Percentiles rank a stretch among this genome's conserved stretches.
phyloP scores from a whole-genome alignment of 1,140 invertebrate species.

The Aplysia californica region DNA sequence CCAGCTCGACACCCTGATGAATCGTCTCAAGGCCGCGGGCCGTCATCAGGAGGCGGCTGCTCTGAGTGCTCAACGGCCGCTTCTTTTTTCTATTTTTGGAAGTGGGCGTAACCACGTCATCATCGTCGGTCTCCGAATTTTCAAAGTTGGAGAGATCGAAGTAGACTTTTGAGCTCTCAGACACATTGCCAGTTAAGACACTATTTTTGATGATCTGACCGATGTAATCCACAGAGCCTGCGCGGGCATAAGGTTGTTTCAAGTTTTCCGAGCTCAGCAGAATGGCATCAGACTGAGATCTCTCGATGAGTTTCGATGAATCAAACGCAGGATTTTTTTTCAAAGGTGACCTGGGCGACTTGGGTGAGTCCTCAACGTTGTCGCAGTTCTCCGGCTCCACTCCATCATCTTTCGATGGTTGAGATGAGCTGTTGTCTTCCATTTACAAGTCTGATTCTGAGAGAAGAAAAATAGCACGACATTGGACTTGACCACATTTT shows the following conservation, averaged over 20 bases:
- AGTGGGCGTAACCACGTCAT: constrained; percentile 19
- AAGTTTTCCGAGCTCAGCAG: constrained; percentile 9
- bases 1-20: constrained; percentile 39
- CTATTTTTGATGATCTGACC: background rate
- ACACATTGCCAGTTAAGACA: constrained; percentile 35
- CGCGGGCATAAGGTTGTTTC: constrained; percentile 10
- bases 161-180: constrained; percentile 46
- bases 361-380: background rate
- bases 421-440: background rate
- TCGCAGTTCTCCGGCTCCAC: background rate
- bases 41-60: constrained; percentile 12
- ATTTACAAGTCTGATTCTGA: background rate
- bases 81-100: constrained; percentile 4
- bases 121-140: constrained; percentile 21
- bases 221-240: constrained; percentile 34
- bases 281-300: constrained; percentile 47
- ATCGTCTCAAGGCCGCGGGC: constrained; percentile 44
- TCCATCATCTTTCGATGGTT: too few relatives aligned
- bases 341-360: background rate
- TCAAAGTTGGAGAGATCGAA: constrained; percentile 49
- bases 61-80: constrained; percentile 21
- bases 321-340: constrained; percentile 39
- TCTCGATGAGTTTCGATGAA: constrained; percentile 37
- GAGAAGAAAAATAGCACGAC: background rate
- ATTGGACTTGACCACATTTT: background rate